Percentiles rank a stretch among this genome's conserved stretches.
Evolutionary conservation across 2,888 invertebrate genomes (phyloP).

Genomic region (Dryobota labecula): DNA sequence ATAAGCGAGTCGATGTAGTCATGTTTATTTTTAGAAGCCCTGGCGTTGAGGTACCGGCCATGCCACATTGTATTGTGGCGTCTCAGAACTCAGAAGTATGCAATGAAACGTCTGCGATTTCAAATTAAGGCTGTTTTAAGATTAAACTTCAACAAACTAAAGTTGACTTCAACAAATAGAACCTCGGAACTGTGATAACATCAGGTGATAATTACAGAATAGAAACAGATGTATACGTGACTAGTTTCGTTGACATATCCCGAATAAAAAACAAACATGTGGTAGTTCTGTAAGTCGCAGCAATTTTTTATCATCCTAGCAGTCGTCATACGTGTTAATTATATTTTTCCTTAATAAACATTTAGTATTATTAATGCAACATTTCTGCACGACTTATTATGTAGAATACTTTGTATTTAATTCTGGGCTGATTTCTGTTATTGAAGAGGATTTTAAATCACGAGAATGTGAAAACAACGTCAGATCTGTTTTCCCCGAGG

Average conservation of each 20-base stretch:
- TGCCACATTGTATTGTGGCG: conserved; percentile 30
- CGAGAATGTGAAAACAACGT: background rate
- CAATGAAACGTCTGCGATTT: conserved; percentile 8
- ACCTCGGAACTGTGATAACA: conserved; percentile 26
- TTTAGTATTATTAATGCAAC: conserved; percentile 24
- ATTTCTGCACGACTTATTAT: conserved; percentile 28
- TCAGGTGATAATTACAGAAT: conserved; percentile 43
- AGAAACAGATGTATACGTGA: conserved; percentile 45
- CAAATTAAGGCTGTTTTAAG: conserved; percentile 7
- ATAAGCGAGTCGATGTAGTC: conserved; percentile 54
- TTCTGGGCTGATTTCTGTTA: background rate
- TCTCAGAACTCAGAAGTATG: conserved; percentile 20
- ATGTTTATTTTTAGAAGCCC: conserved; percentile 63
- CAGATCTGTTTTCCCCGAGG: background rate
- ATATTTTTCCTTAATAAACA: conserved; percentile 59
- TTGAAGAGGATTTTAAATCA: too few relatives aligned
- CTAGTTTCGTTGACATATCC: conserved; percentile 44
- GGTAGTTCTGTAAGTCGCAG: conserved; percentile 27
- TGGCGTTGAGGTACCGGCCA: conserved; percentile 42
- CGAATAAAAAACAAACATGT: conserved; percentile 56
- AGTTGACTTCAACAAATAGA: conserved; percentile 6
- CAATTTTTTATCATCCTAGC: conserved; percentile 39
- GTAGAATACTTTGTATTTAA: background rate
- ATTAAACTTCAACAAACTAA: background rate
- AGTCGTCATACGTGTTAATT: conserved; percentile 49